Evolutionary conservation across 2,888 invertebrate genomes (phyloP), one percentile per base, ranked within the genome.

Genomic region (Cryptus viduatorius): DNA sequence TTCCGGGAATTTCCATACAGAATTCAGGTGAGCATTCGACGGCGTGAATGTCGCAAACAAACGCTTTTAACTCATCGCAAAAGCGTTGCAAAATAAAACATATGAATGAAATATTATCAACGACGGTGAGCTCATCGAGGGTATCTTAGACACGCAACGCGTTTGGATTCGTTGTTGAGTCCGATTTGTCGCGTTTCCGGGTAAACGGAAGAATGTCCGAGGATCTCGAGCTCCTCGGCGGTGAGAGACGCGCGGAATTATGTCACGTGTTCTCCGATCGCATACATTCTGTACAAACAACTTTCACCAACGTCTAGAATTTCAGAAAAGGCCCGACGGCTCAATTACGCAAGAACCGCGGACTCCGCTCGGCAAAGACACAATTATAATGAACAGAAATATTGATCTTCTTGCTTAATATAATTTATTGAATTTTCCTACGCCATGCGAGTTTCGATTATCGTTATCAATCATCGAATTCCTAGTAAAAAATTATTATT

Each of bases 1-100:
- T 98, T 98, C 95, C 95, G 98, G 91, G 98, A 98, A 94, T 98
- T 97, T 93, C 98, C 98, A 0, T 98, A 98, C 92, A 96, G 98
- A 92, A 97, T 97, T 94, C 97, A 98, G 95, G 97, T 97, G 93
- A 90, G 88, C 73, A 19, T 37, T 42, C 37, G 10, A 8, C 37
- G 10, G 8, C 1, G 37, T 37, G 3, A n/a, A 19, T 71, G 29
- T 44, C 14, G 24, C 53, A 44, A 37, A 31, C 16, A n/a, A 56
- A 56, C 5, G 5, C 14, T 29, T 37, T 69, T 42, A 14, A 46
- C 44, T 7, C 3, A 59, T 56, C 24, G 24, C 12, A 24, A 19
- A 4, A 56, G 56, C 16, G 56, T 56, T 24, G 24, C 56, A 8
- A 56, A 31, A 61, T 24, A 8, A 56, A 31, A 61, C 29, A 14